Evolutionary conservation across 2,113 vertebrate genomes (phyloP), one percentile per base, ranked within the genome.

Genomic region (Okapia johnstoni): DNA sequence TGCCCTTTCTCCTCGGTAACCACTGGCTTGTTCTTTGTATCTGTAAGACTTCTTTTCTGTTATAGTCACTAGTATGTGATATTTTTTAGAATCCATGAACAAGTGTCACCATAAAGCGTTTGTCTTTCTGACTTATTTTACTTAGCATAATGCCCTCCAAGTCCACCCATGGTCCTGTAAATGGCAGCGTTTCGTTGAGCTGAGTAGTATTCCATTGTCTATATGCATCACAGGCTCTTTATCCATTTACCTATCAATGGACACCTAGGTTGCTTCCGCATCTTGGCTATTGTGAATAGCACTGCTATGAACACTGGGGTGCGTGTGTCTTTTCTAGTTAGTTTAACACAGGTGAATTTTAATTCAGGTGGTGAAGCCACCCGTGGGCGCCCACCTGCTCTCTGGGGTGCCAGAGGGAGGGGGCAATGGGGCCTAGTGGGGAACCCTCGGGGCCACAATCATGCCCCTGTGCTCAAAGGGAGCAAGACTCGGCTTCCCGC

Each of bases 401-500:
- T 23, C 54, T 40, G 81, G n/a, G 36, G 26, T 1, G 10, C 85
- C 21, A 6, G 9, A 58, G 1, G 25, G 9, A n/a, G n/a, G 26
- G 23, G 13, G 33, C 2, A 0, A 54, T 16, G 55, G 13, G 28
- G 19, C 52, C 26, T 6, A 23, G 17, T 0, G 17, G n/a, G 66
- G 26, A 43, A 36, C 40, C 40, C 28, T 57, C 1, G 0, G 40
- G 5, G 33, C 23, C n/a, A 36, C 8, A 5, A 10, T 21, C 6
- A 1, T 0, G 2, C 2, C 40, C 9, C 33, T n/a, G 6, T 21
- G 46, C 33, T 7, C 0, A 1, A n/a, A 26, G 16, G 54, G 28
- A 46, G 88, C 70, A 40, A 40, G 40, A 40, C 40, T 8, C 0
- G 0, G 36, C 52, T 40, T 16, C 1, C 12, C 26, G 23, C 16